Evolutionary conservation across 2,888 invertebrate genomes (phyloP), one percentile per base, ranked within the genome.

Genomic region (Carcina quercana): DNA sequence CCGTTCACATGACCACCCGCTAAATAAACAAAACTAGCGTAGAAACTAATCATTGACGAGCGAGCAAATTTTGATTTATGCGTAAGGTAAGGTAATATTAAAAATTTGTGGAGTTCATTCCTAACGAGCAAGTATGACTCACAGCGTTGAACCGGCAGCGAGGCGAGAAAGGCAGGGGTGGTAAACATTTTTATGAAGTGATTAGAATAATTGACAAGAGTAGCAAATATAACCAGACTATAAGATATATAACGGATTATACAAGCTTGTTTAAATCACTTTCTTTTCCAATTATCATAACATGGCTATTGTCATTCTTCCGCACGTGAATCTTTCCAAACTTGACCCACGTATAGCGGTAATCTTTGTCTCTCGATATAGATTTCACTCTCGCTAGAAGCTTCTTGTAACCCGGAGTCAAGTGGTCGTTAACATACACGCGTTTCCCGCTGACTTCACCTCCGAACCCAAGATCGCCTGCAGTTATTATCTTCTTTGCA

Each of bases 241-340:
- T 35, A 10, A 13, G 25, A 21, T 21, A 5, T 19, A 20, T 12
- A 4, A 15, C 6, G 7, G 11, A 8, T 15, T 13, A 17, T 3
- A 17, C 3, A 17, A 19, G 7, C 10, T 7, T 10, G n/a, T 28
- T 28, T 29, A 15, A 20, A n/a, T 34, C 34, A 6, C 7, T 15
- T 12, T 34, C 15, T 3, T 17, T 20, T 8, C n/a, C 12, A 6
- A 40, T 22, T 1, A 27, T 26, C 2, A 33, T 8, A 3, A 35
- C 27, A 13, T 15, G 31, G 2, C 35, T 35, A 3, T 34, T 30
- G 7, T 37, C 40, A n/a, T 35, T 35, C 12, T 35, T 40, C 2
- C 40, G 25, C 2, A 35, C 37, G 12, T 40, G 37, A 3, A 40
- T 40, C 30, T 40, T 40, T 8, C 28, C 27, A 8, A 14, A 35